Conservation (phyloP, 1,140 invertebrate genomes). For the Nasonia longicornis region DNA sequence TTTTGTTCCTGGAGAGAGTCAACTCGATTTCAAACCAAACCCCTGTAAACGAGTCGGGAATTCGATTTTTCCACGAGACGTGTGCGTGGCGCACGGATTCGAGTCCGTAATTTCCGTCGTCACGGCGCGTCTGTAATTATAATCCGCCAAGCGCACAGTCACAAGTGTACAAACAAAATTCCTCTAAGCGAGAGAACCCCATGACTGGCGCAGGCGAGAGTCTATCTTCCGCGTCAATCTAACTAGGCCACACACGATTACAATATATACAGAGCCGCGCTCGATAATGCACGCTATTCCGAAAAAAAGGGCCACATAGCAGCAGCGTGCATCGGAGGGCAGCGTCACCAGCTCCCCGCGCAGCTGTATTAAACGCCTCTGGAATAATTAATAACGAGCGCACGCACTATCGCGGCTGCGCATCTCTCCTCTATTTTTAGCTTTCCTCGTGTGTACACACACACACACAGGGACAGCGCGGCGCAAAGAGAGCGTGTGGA, state of each 20-base stretch:
- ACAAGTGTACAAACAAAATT: neutral
- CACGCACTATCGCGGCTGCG: neutral
- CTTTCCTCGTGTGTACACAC: neutral
- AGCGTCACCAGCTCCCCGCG: neutral
- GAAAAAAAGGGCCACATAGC: neutral
- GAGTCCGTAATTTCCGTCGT: too few species aligned
- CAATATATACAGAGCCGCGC: neutral
- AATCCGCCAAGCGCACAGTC: neutral
- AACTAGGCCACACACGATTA: slow-evolving; percentile 1
- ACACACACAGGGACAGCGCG: neutral
- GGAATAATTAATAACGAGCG: slow-evolving; percentile 33
- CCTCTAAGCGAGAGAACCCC: too few species aligned
- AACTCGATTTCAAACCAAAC: too few species aligned
- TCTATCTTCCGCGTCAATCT: neutral
- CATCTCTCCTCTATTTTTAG: slow-evolving; percentile 25
- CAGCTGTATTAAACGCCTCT: neutral
- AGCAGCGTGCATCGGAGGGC: too few species aligned
- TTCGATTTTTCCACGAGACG: too few species aligned
- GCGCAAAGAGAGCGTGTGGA: neutral
- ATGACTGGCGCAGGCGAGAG: too few species aligned
- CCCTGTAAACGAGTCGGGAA: too few species aligned
- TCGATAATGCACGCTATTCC: neutral
- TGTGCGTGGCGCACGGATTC: too few species aligned
- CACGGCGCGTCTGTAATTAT: neutral
- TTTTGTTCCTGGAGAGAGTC: too few species aligned